Base-by-base conservation (phyloP, 2,797 vertebrate genomes). In the Pempheris klunzingeri region DNA sequence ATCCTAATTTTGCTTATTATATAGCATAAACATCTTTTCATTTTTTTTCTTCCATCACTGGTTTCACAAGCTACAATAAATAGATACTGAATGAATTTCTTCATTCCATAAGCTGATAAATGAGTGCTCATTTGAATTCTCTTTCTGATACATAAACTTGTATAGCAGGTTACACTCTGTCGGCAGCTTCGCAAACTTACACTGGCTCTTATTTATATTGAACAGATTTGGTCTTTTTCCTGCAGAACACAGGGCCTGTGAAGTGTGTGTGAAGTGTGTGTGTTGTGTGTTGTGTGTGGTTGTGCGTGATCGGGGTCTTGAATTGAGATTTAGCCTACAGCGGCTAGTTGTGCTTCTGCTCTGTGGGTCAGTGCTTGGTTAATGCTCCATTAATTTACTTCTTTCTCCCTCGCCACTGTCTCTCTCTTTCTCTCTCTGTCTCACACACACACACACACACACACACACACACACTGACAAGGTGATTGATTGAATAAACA, bases 361-460 rank as follows among this genome's bases (percentile, higher is more conserved):
- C 96, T 95, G 95, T 94, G 97, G 97, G 97, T 99, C 97, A 98
- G 94, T 58, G 96, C 95, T 96, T 98, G 97, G 97, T 96, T 98
- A 98, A 99, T 98, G 97, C 96, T 96, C 96, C 97, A 98, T 99
- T 99, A 97, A 99, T 99, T 99, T 98, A 97, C 97, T 98, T 96
- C 93, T 84, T 95, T 95, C 95, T 97, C 95, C 94, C 95, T 96
- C 95, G 84, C 94, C 63, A 80, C 91, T 90, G 92, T 52, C 94
- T 93, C 81, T 83, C 88, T 93, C 89, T 77, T 92, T 90, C 94
- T 41, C 50, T 18, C 43, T 32, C 43, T 26, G 22, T 54, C 6
- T 54, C 53, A 26, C 77, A 58, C 43, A 82, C 94, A 92, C 94
- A 62, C 95, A 94, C 94, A 73, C 54, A 52, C 74, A 54, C 80